Conservation (phyloP, 2,888 invertebrate species). For the Antheraea assamensis region DNA sequence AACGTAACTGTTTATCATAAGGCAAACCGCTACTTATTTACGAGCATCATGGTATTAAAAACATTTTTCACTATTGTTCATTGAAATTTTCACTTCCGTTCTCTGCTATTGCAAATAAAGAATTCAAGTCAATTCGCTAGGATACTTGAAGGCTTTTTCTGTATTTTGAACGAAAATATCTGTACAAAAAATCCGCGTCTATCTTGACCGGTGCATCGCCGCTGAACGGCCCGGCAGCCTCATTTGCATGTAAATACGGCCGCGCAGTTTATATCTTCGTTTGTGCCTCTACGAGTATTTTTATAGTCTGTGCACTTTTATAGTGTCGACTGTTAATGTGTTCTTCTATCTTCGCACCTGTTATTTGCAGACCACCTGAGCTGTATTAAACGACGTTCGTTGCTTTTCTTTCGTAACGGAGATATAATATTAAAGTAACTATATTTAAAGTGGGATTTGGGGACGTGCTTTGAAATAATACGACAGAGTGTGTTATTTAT, state of each 20-base stretch:
- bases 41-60: too few species aligned
- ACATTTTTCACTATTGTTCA: too few species aligned
- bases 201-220: conserved; percentile 18
- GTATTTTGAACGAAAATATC: conserved; percentile 1
- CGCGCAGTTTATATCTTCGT: conserved; percentile 69
- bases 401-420: not conserved
- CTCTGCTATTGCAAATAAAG: too few species aligned
- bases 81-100: too few species aligned
- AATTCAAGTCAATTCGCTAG: not conserved
- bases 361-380: conserved; percentile 13
- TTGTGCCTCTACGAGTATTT: conserved; percentile 61
- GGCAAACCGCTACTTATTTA: too few species aligned
- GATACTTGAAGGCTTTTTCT: not conserved
- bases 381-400: not conserved
- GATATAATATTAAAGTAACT: not conserved
- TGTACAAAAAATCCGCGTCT: conserved; percentile 7
- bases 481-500: not conserved
- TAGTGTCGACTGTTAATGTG: conserved; percentile 7
- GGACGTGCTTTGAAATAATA: not conserved
- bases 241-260: conserved; percentile 75
- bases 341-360: conserved; percentile 12
- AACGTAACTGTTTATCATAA: too few species aligned
- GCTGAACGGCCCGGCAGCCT: conserved; percentile 40
- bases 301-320: conserved; percentile 51
- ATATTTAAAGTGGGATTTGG: not conserved